A percentile compares a stretch with the other conserved stretches of the same genome.
Conservation (phyloP, 37 sponge, comb jelly and placozoan genomes). For the Hexactinellida sp. region DNA sequence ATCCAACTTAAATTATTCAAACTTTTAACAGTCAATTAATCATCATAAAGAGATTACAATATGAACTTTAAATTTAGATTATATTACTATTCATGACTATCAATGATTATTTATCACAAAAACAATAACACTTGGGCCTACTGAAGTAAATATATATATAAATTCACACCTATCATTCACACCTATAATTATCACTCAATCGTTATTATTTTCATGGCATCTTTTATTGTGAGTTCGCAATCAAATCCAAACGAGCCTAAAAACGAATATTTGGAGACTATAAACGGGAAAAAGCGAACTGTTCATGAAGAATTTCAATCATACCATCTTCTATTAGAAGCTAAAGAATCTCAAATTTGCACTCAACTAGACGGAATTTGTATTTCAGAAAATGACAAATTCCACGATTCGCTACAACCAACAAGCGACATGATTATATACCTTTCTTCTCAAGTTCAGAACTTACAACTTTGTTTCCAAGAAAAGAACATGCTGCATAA, state of each 20-base stretch:
- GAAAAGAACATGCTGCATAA: neutral
- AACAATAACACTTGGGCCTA: too few relatives aligned
- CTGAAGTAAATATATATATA: neutral
- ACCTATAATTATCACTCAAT: too few relatives aligned
- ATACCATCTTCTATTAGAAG: neutral
- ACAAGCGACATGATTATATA: neutral
- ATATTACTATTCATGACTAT: too few relatives aligned
- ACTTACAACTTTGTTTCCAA: neutral
- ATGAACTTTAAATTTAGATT: too few relatives aligned
- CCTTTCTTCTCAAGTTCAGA: neutral
- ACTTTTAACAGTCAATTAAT: too few relatives aligned
- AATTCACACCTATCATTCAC: neutral
- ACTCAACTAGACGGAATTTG: neutral
- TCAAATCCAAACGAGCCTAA: neutral
- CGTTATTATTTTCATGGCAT: too few relatives aligned
- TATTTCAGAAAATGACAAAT: neutral
- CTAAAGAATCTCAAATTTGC: neutral
- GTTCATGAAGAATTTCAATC: neutral
- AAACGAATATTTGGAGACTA: neutral
- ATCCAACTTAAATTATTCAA: too few relatives aligned
- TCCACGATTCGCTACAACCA: neutral
- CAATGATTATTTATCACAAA: too few relatives aligned
- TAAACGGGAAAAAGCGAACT: neutral
- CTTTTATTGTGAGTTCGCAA: neutral
- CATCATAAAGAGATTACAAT: too few relatives aligned